Evolutionary conservation across 1,140 invertebrate genomes (phyloP).

Genomic region (Papilio dardanus): DNA sequence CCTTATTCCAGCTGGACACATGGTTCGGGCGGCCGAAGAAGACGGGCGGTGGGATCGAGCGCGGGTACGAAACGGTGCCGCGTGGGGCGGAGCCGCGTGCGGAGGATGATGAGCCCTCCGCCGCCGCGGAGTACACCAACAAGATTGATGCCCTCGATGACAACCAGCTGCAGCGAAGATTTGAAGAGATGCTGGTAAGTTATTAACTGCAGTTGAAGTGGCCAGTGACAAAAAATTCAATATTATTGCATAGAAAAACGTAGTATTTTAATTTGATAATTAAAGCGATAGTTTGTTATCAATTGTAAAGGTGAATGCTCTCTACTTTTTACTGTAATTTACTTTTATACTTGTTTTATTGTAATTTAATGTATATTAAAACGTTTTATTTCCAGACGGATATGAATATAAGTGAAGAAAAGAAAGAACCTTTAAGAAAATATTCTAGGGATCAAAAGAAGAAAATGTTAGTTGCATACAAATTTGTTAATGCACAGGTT

Average conservation of each 20-base stretch:
- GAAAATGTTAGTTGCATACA: constrained; percentile 90
- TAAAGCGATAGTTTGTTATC: neutral
- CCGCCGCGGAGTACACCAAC: constrained; percentile 86
- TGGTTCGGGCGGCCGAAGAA: constrained; percentile 87
- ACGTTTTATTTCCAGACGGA: constrained; percentile 84
- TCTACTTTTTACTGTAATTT: neutral
- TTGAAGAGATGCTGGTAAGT: constrained; percentile 92
- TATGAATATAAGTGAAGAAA: constrained; percentile 95
- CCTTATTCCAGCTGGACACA: constrained; percentile 84
- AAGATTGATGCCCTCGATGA: constrained; percentile 88
- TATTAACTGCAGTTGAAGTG: too few relatives aligned
- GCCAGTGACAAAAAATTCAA: constrained; percentile 36
- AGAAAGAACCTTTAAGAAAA: constrained; percentile 89
- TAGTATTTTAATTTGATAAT: too few relatives aligned
- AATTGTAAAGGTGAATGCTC: neutral
- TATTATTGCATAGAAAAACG: neutral
- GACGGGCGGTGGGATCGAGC: constrained; percentile 62
- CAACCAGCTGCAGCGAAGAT: constrained; percentile 88
- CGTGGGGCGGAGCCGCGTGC: constrained; percentile 76
- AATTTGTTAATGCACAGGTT: constrained; percentile 84
- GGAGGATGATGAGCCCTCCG: constrained; percentile 65
- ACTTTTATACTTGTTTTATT: neutral
- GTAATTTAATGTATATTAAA: neutral
- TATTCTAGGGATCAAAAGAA: constrained; percentile 89
- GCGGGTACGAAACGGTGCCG: constrained; percentile 79